Base-by-base conservation (phyloP, 2,888 invertebrate species). In the Monoplex corrugatus region DNA sequence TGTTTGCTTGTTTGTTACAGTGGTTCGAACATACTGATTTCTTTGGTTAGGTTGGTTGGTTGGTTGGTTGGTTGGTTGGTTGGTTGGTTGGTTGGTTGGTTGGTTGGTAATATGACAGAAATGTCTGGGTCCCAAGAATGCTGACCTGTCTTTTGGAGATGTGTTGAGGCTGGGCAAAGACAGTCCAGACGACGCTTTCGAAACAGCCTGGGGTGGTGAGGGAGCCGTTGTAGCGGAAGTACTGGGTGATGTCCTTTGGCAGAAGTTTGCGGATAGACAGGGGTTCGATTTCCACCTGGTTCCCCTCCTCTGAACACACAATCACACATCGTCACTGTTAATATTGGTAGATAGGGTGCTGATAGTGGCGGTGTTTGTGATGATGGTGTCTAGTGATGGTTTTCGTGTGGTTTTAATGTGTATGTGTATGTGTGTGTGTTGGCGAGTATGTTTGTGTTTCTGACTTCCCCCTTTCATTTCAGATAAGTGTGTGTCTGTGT, bases 161-260 rank as follows among this genome's bases (percentile, higher is more conserved):
- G 13, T 92, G 92, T 68, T 93, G 94, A 85, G 92, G 92, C 35
- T 93, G 88, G 28, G 94, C 92, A 89, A 95, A 95, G n/a, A 95
- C 93, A 13, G 95, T 95, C 95, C 95, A 95, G 32, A 94, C 90
- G 83, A 95, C 95, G 89, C 93, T 94, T 89, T 95, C 95, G 87
- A 93, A 93, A 89, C 95, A 95, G 2, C 93, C 93, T 0, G 95
- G 95, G 43, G 95, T 95, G 16, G 95, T 95, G 57, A 95, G 91
- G 8, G 95, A 95, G 16, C 95, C 95, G 80, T 94, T 93, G 91
- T 95, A 95, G 28, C 95, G 91, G 90, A 92, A 95, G 89, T 94
- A 95, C 32, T 92, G 90, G 8, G 91, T 89, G 8, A 92, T 92
- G 83, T 93, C 94, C 16, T 88, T 87, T 0, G 95, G 95, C 5